These are phyloP conservation scores for Poecilus cupreus DNA, from an alignment of 2,888 invertebrate genomes.

Conservation along the genomic window DNA sequence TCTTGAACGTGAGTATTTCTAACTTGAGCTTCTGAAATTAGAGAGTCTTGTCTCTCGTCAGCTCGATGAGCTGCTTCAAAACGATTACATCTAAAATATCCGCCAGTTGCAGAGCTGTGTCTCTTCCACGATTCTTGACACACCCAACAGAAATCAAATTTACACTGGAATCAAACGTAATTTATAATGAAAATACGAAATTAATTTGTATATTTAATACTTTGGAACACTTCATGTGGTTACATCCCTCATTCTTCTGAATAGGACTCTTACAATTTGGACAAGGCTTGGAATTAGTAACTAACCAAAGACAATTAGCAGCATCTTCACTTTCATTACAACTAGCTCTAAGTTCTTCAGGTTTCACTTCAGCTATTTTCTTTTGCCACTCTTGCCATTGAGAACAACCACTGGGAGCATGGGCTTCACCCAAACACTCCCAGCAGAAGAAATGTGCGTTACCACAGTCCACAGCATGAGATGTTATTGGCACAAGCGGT, in stretches of 20 bases:
- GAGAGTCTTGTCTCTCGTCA: conserved; percentile 76
- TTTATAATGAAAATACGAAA: conserved; percentile 9
- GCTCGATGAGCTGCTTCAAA: conserved; percentile 80
- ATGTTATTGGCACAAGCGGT: conserved; percentile 70
- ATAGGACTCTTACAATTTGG: conserved; percentile 83
- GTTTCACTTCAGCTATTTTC: conserved; percentile 79
- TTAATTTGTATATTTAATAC: conserved; percentile 67
- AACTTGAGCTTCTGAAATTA: conserved; percentile 77
- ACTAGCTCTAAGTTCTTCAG: conserved; percentile 76
- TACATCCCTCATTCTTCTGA: conserved; percentile 83
- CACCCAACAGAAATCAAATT: conserved; percentile 84
- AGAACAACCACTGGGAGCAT: conserved; percentile 80
- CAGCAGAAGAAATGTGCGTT: conserved; percentile 83
- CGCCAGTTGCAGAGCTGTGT: conserved; percentile 81
- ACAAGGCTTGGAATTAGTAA: conserved; percentile 82
- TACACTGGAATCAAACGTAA: conserved; percentile 74
- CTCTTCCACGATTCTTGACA: conserved; percentile 83
- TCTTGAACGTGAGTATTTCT: conserved; percentile 78
- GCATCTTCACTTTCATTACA: conserved; percentile 77
- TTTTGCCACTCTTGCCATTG: conserved; percentile 78
- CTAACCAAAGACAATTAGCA: conserved; percentile 81
- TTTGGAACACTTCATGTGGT: conserved; percentile 84
- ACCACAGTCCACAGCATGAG: conserved; percentile 82
- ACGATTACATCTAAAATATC: conserved; percentile 78
- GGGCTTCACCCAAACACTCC: conserved; percentile 78